phyloP scores from a whole-genome alignment of 2,113 vertebrate species.

The Sialia sialis region DNA sequence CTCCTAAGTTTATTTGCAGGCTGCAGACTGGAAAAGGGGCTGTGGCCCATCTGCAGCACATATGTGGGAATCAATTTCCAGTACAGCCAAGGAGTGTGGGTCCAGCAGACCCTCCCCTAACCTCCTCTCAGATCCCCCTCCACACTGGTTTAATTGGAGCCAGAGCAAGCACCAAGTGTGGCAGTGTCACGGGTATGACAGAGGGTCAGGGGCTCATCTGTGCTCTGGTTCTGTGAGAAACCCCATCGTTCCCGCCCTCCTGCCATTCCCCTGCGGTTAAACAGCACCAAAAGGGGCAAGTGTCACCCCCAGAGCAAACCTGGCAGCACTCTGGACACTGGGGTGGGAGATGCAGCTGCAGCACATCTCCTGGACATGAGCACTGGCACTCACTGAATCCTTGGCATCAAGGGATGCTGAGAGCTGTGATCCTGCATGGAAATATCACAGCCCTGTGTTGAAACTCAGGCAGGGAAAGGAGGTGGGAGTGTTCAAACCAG shows the following conservation, averaged over 20 bases:
- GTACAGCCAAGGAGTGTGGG: not conserved
- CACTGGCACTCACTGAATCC: rapidly evolving
- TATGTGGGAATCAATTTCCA: constrained; percentile 22
- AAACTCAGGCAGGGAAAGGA: not conserved
- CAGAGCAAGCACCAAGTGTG: not conserved
- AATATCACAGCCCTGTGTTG: not conserved
- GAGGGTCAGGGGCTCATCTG: not conserved
- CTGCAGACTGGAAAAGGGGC: not conserved
- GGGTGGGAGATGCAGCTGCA: not conserved
- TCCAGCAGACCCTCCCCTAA: not conserved
- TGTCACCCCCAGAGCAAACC: not conserved
- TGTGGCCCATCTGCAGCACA: constrained; percentile 8
- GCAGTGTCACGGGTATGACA: rapidly evolving
- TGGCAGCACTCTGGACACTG: not conserved
- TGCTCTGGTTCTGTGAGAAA: rapidly evolving
- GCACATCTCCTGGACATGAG: not conserved
- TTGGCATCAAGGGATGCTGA: rapidly evolving
- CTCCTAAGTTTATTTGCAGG: constrained; percentile 8
- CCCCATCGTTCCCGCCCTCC: rapidly evolving
- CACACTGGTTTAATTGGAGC: not conserved
- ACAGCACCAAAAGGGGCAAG: rapidly evolving
- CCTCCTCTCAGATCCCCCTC: not conserved
- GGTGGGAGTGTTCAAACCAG: not conserved
- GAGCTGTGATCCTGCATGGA: rapidly evolving
- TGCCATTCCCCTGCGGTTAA: rapidly evolving